Percentiles rank a stretch among this genome's conserved stretches.
Evolutionary conservation across 23 tunicate species (phyloP).

Genomic region (Trididemnum clinides): DNA sequence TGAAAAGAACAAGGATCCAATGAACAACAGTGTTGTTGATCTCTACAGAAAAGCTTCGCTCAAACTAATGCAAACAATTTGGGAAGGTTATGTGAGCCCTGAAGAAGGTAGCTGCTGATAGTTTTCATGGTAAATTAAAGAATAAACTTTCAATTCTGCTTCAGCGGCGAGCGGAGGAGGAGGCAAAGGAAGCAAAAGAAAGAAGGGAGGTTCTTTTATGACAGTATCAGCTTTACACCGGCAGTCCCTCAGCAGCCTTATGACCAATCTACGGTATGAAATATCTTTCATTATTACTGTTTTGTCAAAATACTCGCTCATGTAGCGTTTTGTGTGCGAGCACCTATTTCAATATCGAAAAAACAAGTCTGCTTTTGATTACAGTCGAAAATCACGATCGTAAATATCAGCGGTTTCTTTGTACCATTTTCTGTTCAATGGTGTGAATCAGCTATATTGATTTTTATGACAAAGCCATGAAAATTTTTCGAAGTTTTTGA

Average conservation of each 20-base stretch:
- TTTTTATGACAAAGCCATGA: too few species aligned
- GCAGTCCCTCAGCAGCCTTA: slow-evolving; percentile 77
- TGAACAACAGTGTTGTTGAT: slow-evolving; percentile 91
- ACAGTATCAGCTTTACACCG: slow-evolving; percentile 96
- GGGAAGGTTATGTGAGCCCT: slow-evolving; percentile 96
- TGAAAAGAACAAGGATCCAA: slow-evolving; percentile 93
- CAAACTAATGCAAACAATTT: slow-evolving; percentile 88
- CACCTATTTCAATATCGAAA: too few species aligned
- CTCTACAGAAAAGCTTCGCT: slow-evolving; percentile 82
- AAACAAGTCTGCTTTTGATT: too few species aligned
- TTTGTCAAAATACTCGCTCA: too few species aligned
- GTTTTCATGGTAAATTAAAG: not conserved
- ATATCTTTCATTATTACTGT: too few species aligned
- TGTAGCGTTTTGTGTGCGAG: too few species aligned
- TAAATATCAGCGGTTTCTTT: too few species aligned
- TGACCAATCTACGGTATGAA: slow-evolving; percentile 95
- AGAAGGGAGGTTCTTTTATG: slow-evolving; percentile 92
- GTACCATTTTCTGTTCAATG: too few species aligned
- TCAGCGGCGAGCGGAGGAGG: slow-evolving; percentile 82
- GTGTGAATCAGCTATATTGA: too few species aligned
- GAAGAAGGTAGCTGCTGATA: slow-evolving; percentile 74
- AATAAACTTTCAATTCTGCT: not conserved
- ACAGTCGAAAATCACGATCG: too few species aligned
- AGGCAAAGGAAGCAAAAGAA: slow-evolving; percentile 92
- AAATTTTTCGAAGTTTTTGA: not conserved